Conservation (phyloP, 2,797 vertebrate species). For the Xiphorhynchus erythropygius region DNA sequence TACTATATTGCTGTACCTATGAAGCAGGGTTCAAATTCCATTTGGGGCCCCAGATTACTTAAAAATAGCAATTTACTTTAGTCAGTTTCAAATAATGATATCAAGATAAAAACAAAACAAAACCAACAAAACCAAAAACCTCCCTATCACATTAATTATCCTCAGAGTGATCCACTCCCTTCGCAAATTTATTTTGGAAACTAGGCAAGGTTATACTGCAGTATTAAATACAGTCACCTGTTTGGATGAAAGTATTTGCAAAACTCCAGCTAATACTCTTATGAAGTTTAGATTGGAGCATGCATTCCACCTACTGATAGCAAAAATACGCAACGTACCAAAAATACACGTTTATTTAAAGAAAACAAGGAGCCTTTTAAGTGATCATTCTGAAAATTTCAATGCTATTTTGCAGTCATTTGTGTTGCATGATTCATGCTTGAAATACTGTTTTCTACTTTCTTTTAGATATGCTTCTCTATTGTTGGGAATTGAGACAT, state of each 20-base stretch:
- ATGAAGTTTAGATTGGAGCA: not conserved
- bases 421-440: rapidly evolving
- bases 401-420: not conserved
- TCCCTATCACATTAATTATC: not conserved
- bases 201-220: not conserved
- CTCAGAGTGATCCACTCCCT: not conserved
- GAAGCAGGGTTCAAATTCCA: not conserved
- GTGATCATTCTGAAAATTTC: not conserved
- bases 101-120: not conserved
- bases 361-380: conserved; percentile 26
- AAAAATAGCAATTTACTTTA: not conserved
- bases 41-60: not conserved
- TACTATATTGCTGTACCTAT: not conserved
- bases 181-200: conserved; percentile 29
- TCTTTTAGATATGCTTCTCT: not conserved
- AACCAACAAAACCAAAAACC: not conserved
- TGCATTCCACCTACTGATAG: not conserved
- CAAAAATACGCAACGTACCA: not conserved
- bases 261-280: not conserved
- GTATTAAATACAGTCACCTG: not conserved
- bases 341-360: not conserved
- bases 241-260: not conserved
- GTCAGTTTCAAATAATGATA: not conserved
- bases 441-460: not conserved
- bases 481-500: not conserved